Conservation (phyloP, 1,140 invertebrate species). For the Apis mellifera region DNA sequence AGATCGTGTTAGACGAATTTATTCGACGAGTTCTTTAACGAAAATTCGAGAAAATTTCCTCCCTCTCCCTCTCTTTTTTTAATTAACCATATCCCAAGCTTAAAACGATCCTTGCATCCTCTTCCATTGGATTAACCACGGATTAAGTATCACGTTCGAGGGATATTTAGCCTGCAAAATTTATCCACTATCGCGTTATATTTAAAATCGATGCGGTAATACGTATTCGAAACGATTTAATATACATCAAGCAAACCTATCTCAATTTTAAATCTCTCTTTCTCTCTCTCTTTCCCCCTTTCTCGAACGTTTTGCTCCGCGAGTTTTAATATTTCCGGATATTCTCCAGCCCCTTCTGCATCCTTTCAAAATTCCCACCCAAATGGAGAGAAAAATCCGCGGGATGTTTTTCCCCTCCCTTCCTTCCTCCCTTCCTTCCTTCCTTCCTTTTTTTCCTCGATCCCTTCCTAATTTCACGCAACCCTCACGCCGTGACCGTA, state of each 20-base stretch:
- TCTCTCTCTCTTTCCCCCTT: background rate
- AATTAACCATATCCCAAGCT: too few species aligned
- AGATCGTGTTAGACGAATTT: too few species aligned
- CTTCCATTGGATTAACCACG: too few species aligned
- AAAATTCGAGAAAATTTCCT: too few species aligned
- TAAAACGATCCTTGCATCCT: too few species aligned
- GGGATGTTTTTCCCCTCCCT: too few species aligned
- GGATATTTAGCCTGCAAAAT: background rate
- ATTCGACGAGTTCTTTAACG: too few species aligned
- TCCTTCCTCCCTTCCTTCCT: background rate
- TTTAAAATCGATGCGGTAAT: background rate
- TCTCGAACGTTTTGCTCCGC: background rate
- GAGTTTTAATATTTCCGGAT: slow-evolving; percentile 13
- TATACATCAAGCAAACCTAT: background rate
- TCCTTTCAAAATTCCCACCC: background rate
- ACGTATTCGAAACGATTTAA: background rate
- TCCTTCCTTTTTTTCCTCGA: background rate
- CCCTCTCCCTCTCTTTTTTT: too few species aligned
- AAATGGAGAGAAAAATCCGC: background rate
- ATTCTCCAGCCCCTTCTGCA: background rate
- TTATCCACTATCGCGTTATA: background rate
- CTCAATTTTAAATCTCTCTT: background rate
- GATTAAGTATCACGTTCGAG: background rate
- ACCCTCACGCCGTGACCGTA: background rate
- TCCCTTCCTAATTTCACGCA: slow-evolving; percentile 9